phyloP scores from a whole-genome alignment of 2,113 vertebrate genomes.

The Podocnemis expansa region DNA sequence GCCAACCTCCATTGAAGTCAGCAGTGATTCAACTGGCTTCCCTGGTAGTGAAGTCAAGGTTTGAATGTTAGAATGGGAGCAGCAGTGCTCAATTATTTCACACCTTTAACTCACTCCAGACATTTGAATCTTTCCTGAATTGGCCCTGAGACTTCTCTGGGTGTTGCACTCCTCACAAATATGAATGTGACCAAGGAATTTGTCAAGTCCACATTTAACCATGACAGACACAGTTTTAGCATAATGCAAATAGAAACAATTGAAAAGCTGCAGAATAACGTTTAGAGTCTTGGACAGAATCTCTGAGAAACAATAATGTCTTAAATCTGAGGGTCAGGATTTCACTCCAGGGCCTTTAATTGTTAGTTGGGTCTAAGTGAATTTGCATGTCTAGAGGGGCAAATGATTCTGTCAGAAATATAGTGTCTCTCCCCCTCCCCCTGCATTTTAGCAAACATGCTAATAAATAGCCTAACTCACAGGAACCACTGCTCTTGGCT shows the following conservation, averaged over 20 bases:
- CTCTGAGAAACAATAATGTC: not conserved
- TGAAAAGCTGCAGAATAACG: not conserved
- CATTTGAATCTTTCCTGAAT: not conserved
- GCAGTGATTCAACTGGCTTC: not conserved
- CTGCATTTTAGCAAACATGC: not conserved
- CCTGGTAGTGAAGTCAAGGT: not conserved
- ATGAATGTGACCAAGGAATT: not conserved
- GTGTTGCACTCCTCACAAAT: not conserved
- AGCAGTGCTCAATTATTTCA: not conserved
- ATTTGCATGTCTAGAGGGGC: fast-evolving
- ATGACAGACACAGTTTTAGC: fast-evolving
- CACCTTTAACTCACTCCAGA: not conserved
- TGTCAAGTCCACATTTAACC: not conserved
- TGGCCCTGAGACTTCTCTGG: not conserved
- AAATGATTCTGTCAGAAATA: not conserved
- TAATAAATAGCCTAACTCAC: not conserved
- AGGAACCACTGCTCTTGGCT: not conserved
- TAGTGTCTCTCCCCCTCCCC: not conserved
- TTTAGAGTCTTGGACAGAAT: fast-evolving
- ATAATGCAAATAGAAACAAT: fast-evolving
- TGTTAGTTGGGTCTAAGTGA: not conserved
- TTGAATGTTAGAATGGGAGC: not conserved
- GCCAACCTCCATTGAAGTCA: not conserved
- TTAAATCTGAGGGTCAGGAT: not conserved
- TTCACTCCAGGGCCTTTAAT: not conserved